Percentiles rank a stretch among this genome's conserved stretches.
phyloP scores from a whole-genome alignment of 2,888 invertebrate species.

The Pyrrhosoma nymphula region DNA sequence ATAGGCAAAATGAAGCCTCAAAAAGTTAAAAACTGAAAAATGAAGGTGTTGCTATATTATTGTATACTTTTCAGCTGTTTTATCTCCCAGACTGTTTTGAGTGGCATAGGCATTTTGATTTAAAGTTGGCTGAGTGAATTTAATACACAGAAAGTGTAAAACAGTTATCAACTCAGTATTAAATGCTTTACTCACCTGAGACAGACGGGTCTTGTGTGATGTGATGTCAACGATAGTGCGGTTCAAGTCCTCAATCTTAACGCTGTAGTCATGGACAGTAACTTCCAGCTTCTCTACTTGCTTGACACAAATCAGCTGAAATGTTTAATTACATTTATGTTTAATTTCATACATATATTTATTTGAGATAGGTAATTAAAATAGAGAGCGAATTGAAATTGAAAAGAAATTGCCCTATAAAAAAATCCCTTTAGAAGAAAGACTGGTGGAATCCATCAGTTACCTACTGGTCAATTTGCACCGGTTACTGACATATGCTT shows the following conservation, averaged over 20 bases:
- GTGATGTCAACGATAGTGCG: slow-evolving; percentile 98
- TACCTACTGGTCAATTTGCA: no score
- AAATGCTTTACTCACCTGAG: slow-evolving; percentile 81
- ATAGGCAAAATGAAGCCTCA: no score
- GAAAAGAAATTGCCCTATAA: neutral
- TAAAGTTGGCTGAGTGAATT: neutral
- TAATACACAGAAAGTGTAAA: neutral
- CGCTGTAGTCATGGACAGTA: slow-evolving; percentile 93
- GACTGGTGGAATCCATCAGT: no score
- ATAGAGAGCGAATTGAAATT: neutral
- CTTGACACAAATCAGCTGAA: slow-evolving; percentile 84
- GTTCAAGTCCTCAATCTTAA: slow-evolving; percentile 97
- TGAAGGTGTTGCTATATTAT: no score
- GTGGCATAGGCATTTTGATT: neutral
- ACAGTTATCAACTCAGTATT: neutral
- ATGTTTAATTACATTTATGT: neutral
- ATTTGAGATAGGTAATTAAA: neutral
- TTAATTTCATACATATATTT: neutral
- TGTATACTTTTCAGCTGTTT: neutral
- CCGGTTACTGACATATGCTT: no score
- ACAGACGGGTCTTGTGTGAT: slow-evolving; percentile 96
- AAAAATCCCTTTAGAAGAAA: no score
- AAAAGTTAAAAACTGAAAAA: no score
- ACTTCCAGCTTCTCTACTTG: slow-evolving; percentile 95
- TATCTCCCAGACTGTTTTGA: neutral